A percentile compares a stretch with the other conserved stretches of the same genome.
These are phyloP conservation scores for Nannoperca australis DNA, from an alignment of 2,797 vertebrate species.

Conservation along the genomic window DNA sequence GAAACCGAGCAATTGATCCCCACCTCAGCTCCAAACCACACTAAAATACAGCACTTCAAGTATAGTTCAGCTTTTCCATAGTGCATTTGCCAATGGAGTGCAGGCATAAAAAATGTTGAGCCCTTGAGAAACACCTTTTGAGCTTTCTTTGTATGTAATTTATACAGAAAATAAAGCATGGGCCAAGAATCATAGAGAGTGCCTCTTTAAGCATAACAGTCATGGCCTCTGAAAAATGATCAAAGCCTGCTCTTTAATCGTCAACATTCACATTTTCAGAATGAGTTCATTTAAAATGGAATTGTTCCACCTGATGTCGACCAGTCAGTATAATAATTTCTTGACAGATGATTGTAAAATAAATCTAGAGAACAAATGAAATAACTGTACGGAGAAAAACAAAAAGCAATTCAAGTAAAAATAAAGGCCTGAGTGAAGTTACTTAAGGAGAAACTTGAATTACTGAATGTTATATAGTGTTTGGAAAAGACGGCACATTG, in stretches of 20 bases:
- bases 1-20: slow-evolving; percentile 80
- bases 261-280: slow-evolving; percentile 82
- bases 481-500: slow-evolving; percentile 47
- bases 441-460: slow-evolving; percentile 31
- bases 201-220: slow-evolving; percentile 88
- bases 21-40: slow-evolving; percentile 80
- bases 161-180: slow-evolving; percentile 84
- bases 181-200: slow-evolving; percentile 86
- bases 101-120: slow-evolving; percentile 82
- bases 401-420: slow-evolving; percentile 44
- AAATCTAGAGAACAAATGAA: slow-evolving; percentile 52
- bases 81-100: slow-evolving; percentile 79
- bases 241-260: slow-evolving; percentile 81
- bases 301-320: slow-evolving; percentile 62
- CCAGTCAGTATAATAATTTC: slow-evolving; percentile 50
- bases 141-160: slow-evolving; percentile 88
- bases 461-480: slow-evolving; percentile 47
- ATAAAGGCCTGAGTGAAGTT: slow-evolving; percentile 19
- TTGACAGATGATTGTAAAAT: slow-evolving; percentile 64
- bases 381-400: slow-evolving; percentile 28
- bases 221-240: slow-evolving; percentile 85
- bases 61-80: slow-evolving; percentile 83
- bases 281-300: slow-evolving; percentile 78
- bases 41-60: slow-evolving; percentile 79
- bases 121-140: slow-evolving; percentile 88